Evolutionary conservation across 2,797 vertebrate species (phyloP), one percentile per base, ranked within the genome.

Genomic region (Sylvilagus floridanus): DNA sequence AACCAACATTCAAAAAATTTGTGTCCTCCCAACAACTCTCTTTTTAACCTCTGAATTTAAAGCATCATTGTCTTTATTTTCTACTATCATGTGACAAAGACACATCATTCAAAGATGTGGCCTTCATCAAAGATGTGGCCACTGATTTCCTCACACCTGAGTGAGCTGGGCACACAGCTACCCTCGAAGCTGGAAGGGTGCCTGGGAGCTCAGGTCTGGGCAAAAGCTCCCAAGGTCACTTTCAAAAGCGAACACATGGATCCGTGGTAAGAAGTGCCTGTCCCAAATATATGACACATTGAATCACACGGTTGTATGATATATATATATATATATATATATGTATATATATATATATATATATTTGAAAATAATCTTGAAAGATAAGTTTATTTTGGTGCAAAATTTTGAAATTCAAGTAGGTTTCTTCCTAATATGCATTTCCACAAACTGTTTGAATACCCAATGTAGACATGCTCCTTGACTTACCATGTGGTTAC

Each of bases 201-300:
- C 76, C 24, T 73, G 77, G 37, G 60, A 82, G 19, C 22, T 73
- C 13, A 47, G 69, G 42, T 83, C n/a, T 85, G 52, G 73, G 60
- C 8, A 69, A 69, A 68, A 50, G 54, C 35, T 88, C 83, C 93
- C 71, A 79, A 71, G 69, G 76, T 95, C 11, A 37, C 63, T 95
- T 90, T 86, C 50, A 66, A 78, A 95, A 95, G 84, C 52, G n/a
- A 91, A 84, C 83, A 85, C 79, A 76, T 90, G 76, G 86, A 88
- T 11, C 54, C 50, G 83, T 92, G 79, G 37, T 30, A 84, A 65
- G 68, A 94, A 92, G 32, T 71, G 5, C 47, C 52, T 91, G 28
- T 92, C 57, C 65, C 66, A 85, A 93, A 92, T 4, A n/a, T 24
- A 35, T 47, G 19, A 35, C 11, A 35, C 21, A 22, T 4, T 63